A percentile compares a stretch with the other conserved stretches of the same genome.
phyloP scores from a whole-genome alignment of 2,888 invertebrate genomes.

The Pandemis cinnamomeana region DNA sequence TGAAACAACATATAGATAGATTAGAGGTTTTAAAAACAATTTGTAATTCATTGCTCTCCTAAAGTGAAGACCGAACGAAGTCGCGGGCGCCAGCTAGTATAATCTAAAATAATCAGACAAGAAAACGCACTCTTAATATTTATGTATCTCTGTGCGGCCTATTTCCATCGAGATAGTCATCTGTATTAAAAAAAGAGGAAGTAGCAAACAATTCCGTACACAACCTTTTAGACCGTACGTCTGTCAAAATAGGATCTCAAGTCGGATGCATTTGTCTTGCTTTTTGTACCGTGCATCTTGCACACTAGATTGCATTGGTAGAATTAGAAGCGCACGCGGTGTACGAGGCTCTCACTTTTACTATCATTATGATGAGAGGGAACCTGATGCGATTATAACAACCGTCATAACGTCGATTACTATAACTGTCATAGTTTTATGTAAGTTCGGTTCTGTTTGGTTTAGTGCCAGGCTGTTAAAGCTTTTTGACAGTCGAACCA shows the following conservation, averaged over 20 bases:
- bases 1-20: no score
- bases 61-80: no score
- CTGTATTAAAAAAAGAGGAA: conserved; percentile 2
- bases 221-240: not conserved
- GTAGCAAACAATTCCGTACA: not conserved
- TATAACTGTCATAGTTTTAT: conserved; percentile 21
- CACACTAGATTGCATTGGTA: conserved; percentile 29
- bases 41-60: no score
- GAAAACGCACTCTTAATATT: not conserved
- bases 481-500: no score
- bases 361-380: conserved; percentile 61
- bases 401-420: conserved; percentile 51
- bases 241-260: conserved; percentile 10
- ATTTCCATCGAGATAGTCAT: conserved; percentile 18
- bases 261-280: not conserved
- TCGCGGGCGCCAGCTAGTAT: no score
- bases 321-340: conserved; percentile 41
- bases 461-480: not conserved
- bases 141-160: conserved; percentile 12
- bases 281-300: conserved; percentile 18
- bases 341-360: conserved; percentile 65
- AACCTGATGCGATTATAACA: conserved; percentile 63
- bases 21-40: no score
- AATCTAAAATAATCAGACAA: no score
- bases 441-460: not conserved